Conservation (phyloP, 2,888 invertebrate species). For the Aphelenchoides bicaudatus region DNA sequence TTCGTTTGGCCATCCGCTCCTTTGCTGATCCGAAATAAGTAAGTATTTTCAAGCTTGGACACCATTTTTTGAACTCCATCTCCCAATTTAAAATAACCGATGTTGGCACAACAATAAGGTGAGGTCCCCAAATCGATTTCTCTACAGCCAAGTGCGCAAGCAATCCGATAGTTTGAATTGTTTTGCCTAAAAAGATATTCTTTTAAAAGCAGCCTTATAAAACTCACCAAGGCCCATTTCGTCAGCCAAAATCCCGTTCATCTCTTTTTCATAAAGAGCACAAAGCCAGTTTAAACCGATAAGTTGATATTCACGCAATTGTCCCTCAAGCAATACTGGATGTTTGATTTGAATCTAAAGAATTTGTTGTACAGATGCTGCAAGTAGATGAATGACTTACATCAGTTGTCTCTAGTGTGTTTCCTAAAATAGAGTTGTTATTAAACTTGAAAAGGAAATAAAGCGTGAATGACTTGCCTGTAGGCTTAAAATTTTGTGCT, state of each 20-base stretch:
- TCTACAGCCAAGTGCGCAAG: slow-evolving; percentile 89
- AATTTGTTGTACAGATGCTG: background rate
- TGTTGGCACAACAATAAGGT: slow-evolving; percentile 95
- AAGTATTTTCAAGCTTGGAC: slow-evolving; percentile 95
- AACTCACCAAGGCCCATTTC: slow-evolving; percentile 68
- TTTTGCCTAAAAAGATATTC: too few species aligned
- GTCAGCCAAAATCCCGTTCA: slow-evolving; percentile 80
- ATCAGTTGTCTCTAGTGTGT: slow-evolving; percentile 73
- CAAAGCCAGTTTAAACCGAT: slow-evolving; percentile 95
- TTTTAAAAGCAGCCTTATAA: too few species aligned
- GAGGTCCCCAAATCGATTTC: slow-evolving; percentile 92
- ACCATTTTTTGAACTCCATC: slow-evolving; percentile 99
- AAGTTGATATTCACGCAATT: slow-evolving; percentile 89
- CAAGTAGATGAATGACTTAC: slow-evolving; percentile 58
- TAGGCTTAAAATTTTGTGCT: too few species aligned
- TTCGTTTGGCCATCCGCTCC: slow-evolving; percentile 71
- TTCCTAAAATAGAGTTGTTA: too few species aligned
- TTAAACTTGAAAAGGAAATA: slow-evolving; percentile 94
- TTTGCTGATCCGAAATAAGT: slow-evolving; percentile 96
- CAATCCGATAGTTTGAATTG: slow-evolving; percentile 86
- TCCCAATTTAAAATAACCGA: slow-evolving; percentile 99
- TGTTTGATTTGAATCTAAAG: slow-evolving; percentile 70
- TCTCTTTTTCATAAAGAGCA: slow-evolving; percentile 86
- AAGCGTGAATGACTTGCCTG: slow-evolving; percentile 69
- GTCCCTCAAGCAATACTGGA: slow-evolving; percentile 84